Percentiles rank a stretch among this genome's conserved stretches.
Conservation (phyloP, 1,140 invertebrate species). For the Heliconius nattereri region DNA sequence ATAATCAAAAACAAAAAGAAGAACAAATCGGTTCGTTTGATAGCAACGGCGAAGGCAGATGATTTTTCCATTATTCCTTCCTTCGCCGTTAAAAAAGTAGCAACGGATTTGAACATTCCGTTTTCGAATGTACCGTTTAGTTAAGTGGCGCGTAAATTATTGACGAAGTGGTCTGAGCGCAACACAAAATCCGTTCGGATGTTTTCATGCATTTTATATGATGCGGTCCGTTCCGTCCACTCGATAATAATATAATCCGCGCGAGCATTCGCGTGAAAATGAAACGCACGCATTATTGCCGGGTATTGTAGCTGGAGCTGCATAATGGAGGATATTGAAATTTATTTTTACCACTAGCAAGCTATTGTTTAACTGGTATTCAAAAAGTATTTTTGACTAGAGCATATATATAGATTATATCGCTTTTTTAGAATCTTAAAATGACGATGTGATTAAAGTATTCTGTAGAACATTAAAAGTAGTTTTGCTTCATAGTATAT, state of each 20-base stretch:
- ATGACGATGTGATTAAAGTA: no score
- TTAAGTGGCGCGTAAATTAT: conserved; percentile 34
- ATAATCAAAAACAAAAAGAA: neutral
- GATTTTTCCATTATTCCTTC: neutral
- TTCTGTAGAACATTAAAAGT: no score
- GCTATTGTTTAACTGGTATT: neutral
- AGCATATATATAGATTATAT: no score
- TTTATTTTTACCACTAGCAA: neutral
- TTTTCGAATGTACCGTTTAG: conserved; percentile 24
- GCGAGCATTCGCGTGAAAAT: conserved; percentile 28
- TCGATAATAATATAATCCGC: conserved; percentile 36
- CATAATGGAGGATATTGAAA: conserved; percentile 18
- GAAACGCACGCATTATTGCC: conserved; percentile 33
- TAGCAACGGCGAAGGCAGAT: neutral
- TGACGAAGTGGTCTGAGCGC: conserved; percentile 28
- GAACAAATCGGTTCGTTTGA: neutral
- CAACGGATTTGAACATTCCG: conserved; percentile 12
- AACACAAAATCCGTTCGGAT: conserved; percentile 34
- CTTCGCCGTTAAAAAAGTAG: neutral
- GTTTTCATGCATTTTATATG: conserved; percentile 41
- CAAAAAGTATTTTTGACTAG: neutral
- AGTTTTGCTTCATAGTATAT: no score
- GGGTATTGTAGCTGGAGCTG: conserved; percentile 18
- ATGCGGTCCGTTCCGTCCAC: conserved; percentile 34
- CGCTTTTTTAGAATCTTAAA: no score